Evolutionary conservation across 1,140 invertebrate genomes (phyloP), one percentile per base, ranked within the genome.

Genomic region (Zophobas atratus): DNA sequence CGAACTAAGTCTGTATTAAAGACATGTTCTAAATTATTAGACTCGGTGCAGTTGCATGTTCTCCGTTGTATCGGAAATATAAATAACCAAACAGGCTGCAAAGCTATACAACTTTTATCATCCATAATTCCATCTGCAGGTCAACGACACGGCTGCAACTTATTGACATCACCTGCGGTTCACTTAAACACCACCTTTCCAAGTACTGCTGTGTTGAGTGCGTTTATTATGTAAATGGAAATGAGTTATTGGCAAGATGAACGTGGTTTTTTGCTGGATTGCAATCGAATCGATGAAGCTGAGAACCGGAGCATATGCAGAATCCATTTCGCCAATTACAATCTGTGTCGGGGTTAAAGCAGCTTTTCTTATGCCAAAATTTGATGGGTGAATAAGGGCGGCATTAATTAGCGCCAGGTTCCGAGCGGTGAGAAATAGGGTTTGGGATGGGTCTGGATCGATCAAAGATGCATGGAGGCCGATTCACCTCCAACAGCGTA

Each of bases 1-100:
- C 60, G 60, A 67, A 67, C 60, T 67, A 39, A 67, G 43, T 67
- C 60, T 43, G 60, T 67, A 67, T 67, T 67, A 67, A 67, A 67
- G 60, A 67, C 60, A 39, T 67, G 60, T 38, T 38, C 60, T 67
- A 67, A 67, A 67, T 67, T 67, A 67, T 67, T 72, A 72, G 34
- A 43, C 6, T 49, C 70, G 46, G 39, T 39, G 63, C 55, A 55
- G 55, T 77, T 60, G 76, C 63, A 56, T 77, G 76, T 71, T 71
- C 33, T 67, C 48, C 60, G 63, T 55, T 71, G 60, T 53, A 70
- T 77, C 76, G 76, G 76, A 77, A 77, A 77, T 77, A 77, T 77
- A 77, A 77, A 77, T 77, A 77, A 77, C 63, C 71, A 57, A 76
- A 71, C 76, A 77, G 57, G 51, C 76, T 77, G 48, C 75, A 63